Evolutionary conservation across 2,888 invertebrate genomes (phyloP).

Genomic region (Ochropleura plecta): DNA sequence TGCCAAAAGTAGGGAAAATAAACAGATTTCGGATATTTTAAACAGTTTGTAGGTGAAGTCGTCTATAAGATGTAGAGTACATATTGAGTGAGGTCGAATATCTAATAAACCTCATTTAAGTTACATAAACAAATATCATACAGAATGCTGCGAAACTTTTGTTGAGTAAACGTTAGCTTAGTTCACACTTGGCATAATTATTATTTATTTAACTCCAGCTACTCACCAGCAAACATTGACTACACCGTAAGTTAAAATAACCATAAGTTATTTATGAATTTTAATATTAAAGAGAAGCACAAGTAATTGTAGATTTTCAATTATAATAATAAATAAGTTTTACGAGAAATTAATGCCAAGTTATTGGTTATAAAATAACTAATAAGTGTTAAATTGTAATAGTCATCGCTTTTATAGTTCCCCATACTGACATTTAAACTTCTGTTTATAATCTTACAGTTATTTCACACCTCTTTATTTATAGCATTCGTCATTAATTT

Average conservation of each 20-base stretch:
- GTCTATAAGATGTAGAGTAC: background rate
- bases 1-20: conserved; percentile 39
- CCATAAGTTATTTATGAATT: background rate
- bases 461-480: conserved; percentile 4
- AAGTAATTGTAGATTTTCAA: background rate
- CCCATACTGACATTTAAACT: background rate
- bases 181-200: background rate
- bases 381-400: conserved; percentile 9
- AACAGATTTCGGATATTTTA: conserved; percentile 30
- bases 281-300: background rate
- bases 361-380: conserved; percentile 18
- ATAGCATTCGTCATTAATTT: conserved; percentile 14
- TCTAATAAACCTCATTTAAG: conserved; percentile 42
- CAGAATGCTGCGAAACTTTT: conserved; percentile 58
- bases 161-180: conserved; percentile 41
- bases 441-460: conserved; percentile 4
- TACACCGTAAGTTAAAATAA: background rate
- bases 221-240: conserved; percentile 6
- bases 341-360: background rate
- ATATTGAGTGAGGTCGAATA: conserved; percentile 30
- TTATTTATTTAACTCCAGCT: conserved; percentile 12
- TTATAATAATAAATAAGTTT: conserved; percentile 3
- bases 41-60: conserved; percentile 22
- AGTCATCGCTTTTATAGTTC: background rate
- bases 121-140: conserved; percentile 57